Conservation (phyloP, 2,797 vertebrate genomes). For the Pyrocephalus nanus region DNA sequence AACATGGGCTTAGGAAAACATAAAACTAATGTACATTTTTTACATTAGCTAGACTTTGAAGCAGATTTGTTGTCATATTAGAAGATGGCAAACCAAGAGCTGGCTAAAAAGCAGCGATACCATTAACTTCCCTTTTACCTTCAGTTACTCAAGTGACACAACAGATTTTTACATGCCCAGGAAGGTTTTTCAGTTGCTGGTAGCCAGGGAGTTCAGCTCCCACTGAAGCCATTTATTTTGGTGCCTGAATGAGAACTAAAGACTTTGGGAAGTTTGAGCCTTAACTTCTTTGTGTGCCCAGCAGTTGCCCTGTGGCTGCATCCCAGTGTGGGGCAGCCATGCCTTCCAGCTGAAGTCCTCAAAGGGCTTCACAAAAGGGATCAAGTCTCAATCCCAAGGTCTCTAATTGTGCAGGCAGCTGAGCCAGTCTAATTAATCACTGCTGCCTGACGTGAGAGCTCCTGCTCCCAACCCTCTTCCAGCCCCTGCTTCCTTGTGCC, state of each 20-base stretch:
- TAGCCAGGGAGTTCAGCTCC: not conserved
- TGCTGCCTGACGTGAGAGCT: not conserved
- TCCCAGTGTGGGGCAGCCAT: not conserved
- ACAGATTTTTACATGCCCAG: not conserved
- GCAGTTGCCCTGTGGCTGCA: not conserved
- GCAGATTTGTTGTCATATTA: not conserved
- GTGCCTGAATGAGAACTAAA: not conserved
- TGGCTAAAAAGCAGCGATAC: not conserved
- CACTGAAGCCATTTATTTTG: not conserved
- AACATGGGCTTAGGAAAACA: not conserved
- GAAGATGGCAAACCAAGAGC: not conserved
- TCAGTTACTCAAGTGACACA: not conserved
- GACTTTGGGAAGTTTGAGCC: not conserved
- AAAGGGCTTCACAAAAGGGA: not conserved
- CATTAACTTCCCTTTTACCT: not conserved
- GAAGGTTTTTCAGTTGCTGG: not conserved
- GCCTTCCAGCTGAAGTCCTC: not conserved
- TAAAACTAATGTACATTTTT: not conserved
- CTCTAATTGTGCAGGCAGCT: not conserved
- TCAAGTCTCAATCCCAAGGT: not conserved
- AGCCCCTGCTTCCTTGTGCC: not conserved
- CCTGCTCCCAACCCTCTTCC: not conserved
- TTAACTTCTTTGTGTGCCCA: not conserved
- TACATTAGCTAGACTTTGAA: not conserved
- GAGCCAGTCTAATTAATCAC: not conserved